phyloP scores from a whole-genome alignment of 2,113 vertebrate genomes.

The Bufo gargarizans region DNA sequence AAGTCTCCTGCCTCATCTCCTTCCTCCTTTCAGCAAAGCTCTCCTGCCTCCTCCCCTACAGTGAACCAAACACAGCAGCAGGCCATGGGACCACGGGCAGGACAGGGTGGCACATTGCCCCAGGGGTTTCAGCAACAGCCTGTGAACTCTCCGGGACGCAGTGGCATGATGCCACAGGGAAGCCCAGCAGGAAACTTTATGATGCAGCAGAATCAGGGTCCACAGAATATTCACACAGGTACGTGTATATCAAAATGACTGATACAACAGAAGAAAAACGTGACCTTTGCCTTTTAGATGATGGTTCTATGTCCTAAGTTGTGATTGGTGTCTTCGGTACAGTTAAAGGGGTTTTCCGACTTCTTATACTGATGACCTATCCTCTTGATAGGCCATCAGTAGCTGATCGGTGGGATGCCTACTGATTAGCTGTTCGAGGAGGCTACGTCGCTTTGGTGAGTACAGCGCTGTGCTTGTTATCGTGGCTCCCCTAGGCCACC shows the following conservation, averaged over 20 bases:
- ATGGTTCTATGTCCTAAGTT: background rate
- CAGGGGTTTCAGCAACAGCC: slow-evolving; percentile 95
- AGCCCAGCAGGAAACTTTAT: slow-evolving; percentile 91
- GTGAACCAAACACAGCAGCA: slow-evolving; percentile 84
- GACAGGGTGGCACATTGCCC: slow-evolving; percentile 81
- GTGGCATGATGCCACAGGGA: slow-evolving; percentile 87
- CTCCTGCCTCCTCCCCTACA: slow-evolving; percentile 95
- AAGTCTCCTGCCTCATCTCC: slow-evolving; percentile 96
- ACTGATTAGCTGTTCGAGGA: too few relatives aligned
- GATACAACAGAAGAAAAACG: background rate
- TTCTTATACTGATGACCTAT: too few relatives aligned
- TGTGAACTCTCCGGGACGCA: slow-evolving; percentile 91
- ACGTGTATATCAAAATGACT: slow-evolving; percentile 33
- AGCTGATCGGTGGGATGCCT: too few relatives aligned
- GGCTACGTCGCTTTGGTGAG: too few relatives aligned
- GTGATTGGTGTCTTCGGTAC: background rate
- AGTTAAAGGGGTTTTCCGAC: background rate
- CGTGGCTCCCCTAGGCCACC: too few relatives aligned
- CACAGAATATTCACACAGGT: slow-evolving; percentile 90
- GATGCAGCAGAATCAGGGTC: slow-evolving; percentile 82
- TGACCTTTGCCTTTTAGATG: background rate
- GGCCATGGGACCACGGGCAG: slow-evolving; percentile 84
- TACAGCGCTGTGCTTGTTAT: too few relatives aligned
- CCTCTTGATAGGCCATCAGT: too few relatives aligned
- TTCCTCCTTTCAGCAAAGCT: slow-evolving; percentile 97